Evolutionary conservation across 2,888 invertebrate species (phyloP), one percentile per base, ranked within the genome.

Genomic region (Diarsia mendica): DNA sequence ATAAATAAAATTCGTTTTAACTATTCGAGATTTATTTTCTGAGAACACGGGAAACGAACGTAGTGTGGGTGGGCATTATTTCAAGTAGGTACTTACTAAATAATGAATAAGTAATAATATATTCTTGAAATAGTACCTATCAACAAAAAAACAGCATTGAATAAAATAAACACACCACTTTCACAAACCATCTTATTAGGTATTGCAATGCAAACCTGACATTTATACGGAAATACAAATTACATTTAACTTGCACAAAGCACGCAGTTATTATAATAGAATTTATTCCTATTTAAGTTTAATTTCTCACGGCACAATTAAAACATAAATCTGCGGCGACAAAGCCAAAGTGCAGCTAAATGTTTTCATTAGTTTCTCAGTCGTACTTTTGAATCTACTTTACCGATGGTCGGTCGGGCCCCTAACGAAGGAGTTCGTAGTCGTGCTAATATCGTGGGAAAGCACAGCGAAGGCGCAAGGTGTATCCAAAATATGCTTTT

Each of bases 401-500:
- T 82, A 69, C 85, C 86, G 83, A 78, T 83, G 84, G 83, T 67
- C 72, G 79, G 64, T 55, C 28, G 48, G 63, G 67, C 68, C 78
- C 78, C 77, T 82, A 85, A 87, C 85, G 85, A 88, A 83, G 83
- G 70, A 86, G 81, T 81, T 65, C 23, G 72, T 70, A 61, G 44
- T 33, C 60, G 28, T 63, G 15, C 75, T 72, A 84, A 89, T 88
- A 90, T 82, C 93, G 94, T 94, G 93, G 92, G 94, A 94, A 94
- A 81, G 79, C 83, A 83, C 44, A 86, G 86, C 77, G 84, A 75
- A 82, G 80, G 82, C 80, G 91, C 91, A 92, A 94, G 93, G 92
- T 93, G 93, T 90, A 89, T 75, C 83, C 89, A 92, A 92, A 93
- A 92, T 93, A 94, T 92, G 91, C 92, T 91, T 92, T 93, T 92